Base-by-base conservation (phyloP, 2,113 vertebrate genomes). In the Xerus inauris region DNA sequence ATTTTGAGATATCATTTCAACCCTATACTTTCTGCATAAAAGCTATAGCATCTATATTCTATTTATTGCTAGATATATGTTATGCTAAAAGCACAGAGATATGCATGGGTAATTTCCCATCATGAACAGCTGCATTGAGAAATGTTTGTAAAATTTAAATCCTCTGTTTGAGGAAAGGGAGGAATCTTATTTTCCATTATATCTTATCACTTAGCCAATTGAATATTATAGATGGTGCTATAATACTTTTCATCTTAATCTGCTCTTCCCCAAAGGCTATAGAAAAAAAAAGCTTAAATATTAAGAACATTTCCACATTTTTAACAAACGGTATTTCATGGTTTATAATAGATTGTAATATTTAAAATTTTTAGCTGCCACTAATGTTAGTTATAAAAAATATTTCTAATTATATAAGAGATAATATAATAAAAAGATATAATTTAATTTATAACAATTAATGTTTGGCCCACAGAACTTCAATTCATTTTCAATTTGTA, bases 61-160 rank as follows among this genome's bases (percentile, higher is more conserved):
- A 91, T 87, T 96, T 97, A 96, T 84, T 92, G 94, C 42, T 93
- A 72, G 45, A 94, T 94, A 96, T 95, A 94, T 54, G 79, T 98
- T 97, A 97, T 86, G 65, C 20, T 97, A 91, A 97, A 98, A 97
- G 86, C 76, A 93, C 35, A 81, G 57, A 91, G 91, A 87, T 84
- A 97, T 89, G 42, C 71, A 97, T 95, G 83, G 96, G 86, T n/a
- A 45, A 91, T 94, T 97, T 91, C 42, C 91, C 82, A 92, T 73
- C 73, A 96, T 82, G 84, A 97, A 90, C 59, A 38, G 76, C 67
- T 76, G 96, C 42, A 95, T 3, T 97, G 73, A 97, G 95, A 85
- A 38, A 96, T 47, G 13, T 65, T 83, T 94, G 81, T 71, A 94
- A 59, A 96, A 75, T 77, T 95, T 93, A 97, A 96, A 45, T 77